Evolutionary conservation across 35 echinoderm and acorn worm species (phyloP).

Genomic region (Ophiothrix spiculata): DNA sequence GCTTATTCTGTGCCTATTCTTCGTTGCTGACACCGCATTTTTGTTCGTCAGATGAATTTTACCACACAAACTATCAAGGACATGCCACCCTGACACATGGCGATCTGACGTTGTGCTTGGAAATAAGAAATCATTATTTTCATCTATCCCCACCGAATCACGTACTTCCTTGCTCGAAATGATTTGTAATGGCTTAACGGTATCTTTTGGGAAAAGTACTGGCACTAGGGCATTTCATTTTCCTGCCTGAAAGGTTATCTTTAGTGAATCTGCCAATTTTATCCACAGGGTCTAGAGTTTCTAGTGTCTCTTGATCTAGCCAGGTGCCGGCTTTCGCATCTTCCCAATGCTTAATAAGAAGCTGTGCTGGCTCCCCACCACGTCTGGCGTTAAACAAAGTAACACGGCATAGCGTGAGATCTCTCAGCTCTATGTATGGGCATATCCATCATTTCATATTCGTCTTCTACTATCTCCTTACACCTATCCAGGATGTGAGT

Average conservation of each 20-base stretch:
- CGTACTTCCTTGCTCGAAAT: too few relatives aligned
- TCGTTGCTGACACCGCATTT: neutral
- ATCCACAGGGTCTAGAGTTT: slow-evolving; percentile 28
- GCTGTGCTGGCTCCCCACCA: slow-evolving; percentile 45
- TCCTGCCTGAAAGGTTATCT: slow-evolving; percentile 25
- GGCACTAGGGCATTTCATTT: slow-evolving; percentile 51
- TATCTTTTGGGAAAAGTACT: slow-evolving; percentile 47
- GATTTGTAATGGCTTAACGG: neutral
- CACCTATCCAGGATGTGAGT: slow-evolving; percentile 12
- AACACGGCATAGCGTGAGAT: slow-evolving; percentile 40
- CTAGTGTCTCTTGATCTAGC: slow-evolving; percentile 38
- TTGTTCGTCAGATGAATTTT: too few relatives aligned
- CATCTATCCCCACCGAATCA: too few relatives aligned
- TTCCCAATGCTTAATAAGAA: slow-evolving; percentile 46
- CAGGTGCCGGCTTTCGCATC: slow-evolving; percentile 45
- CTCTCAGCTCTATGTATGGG: slow-evolving; percentile 31
- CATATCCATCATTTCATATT: slow-evolving; percentile 21
- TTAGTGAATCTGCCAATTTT: slow-evolving; percentile 23
- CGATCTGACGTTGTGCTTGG: too few relatives aligned
- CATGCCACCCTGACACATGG: too few relatives aligned
- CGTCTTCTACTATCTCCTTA: slow-evolving; percentile 11
- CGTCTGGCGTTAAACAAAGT: slow-evolving; percentile 58
- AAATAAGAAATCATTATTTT: too few relatives aligned
- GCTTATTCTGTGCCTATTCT: neutral
- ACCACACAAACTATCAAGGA: too few relatives aligned